Percentiles rank a stretch among this genome's conserved stretches.
phyloP scores from a whole-genome alignment of 2,888 invertebrate species.

The Mimas tiliae region DNA sequence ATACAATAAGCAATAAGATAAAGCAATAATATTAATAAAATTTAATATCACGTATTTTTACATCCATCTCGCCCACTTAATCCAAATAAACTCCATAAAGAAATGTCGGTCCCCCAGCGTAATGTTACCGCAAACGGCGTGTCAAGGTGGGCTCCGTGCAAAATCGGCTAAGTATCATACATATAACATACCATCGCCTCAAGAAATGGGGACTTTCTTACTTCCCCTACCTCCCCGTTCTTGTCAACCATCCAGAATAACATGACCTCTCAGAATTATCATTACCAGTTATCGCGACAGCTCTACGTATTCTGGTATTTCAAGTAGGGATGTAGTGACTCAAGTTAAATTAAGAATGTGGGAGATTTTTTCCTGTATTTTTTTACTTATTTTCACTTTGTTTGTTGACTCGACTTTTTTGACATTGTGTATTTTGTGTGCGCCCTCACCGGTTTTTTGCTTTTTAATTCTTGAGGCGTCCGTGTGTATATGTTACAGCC shows the following conservation, averaged over 20 bases:
- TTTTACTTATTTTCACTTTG: constrained; percentile 67
- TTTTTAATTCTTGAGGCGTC: constrained; percentile 78
- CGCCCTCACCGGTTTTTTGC: constrained; percentile 57
- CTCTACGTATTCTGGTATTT: constrained; percentile 49
- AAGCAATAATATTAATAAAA: no score
- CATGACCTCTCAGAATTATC: constrained; percentile 43
- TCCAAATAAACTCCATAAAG: constrained; percentile 26
- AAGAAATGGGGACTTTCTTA: constrained; percentile 76
- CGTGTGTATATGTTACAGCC: constrained; percentile 53
- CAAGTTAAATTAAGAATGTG: constrained; percentile 85
- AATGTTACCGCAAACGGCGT: constrained; percentile 76
- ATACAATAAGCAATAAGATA: no score
- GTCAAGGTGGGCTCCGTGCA: constrained; percentile 71
- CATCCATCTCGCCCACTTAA: not conserved
- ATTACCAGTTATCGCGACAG: constrained; percentile 34
- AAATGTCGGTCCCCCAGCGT: constrained; percentile 40
- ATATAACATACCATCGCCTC: constrained; percentile 68
- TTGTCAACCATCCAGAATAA: constrained; percentile 61
- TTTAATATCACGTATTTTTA: constrained; percentile 20
- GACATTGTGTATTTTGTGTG: constrained; percentile 80
- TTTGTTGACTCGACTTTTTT: constrained; percentile 82
- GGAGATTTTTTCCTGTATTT: constrained; percentile 68
- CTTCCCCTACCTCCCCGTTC: constrained; percentile 68
- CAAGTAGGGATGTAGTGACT: constrained; percentile 81
- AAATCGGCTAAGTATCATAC: constrained; percentile 71